phyloP scores from a whole-genome alignment of 2,888 invertebrate species.

The Iselma pallidipennis region DNA sequence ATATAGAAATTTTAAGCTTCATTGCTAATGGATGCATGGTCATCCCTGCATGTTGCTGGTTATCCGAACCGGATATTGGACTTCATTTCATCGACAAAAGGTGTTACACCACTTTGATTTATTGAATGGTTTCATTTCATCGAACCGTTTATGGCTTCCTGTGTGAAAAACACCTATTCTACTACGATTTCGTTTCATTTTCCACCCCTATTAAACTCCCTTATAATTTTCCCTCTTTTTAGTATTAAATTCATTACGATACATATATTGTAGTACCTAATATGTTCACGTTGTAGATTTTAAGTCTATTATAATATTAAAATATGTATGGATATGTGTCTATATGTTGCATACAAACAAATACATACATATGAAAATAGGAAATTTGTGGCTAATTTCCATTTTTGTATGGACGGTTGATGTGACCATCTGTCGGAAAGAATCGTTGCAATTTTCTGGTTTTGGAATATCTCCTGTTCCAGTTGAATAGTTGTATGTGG shows the following conservation, averaged over 20 bases:
- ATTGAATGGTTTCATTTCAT: constrained; percentile 38
- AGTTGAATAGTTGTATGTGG: not conserved
- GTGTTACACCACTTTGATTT: constrained; percentile 42
- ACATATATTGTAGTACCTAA: no score
- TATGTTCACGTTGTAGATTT: no score
- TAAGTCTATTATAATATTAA: no score
- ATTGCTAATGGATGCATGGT: constrained; percentile 36
- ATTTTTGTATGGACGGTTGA: no score
- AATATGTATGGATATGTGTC: no score
- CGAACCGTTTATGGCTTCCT: constrained; percentile 29
- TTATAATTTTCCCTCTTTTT: not conserved
- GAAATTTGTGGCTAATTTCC: no score
- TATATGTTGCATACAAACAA: no score
- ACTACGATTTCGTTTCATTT: constrained; percentile 10
- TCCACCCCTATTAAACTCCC: not conserved
- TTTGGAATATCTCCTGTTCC: not conserved
- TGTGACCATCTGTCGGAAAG: no score
- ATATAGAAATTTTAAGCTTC: constrained; percentile 29
- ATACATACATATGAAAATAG: no score
- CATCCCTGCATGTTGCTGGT: constrained; percentile 36
- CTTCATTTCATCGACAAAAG: constrained; percentile 40
- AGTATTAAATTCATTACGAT: no score
- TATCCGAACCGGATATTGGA: constrained; percentile 37
- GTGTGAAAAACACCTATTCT: constrained; percentile 19
- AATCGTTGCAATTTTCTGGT: not conserved